Conservation (phyloP, 2,113 vertebrate species). For the Coreoperca whiteheadi region DNA sequence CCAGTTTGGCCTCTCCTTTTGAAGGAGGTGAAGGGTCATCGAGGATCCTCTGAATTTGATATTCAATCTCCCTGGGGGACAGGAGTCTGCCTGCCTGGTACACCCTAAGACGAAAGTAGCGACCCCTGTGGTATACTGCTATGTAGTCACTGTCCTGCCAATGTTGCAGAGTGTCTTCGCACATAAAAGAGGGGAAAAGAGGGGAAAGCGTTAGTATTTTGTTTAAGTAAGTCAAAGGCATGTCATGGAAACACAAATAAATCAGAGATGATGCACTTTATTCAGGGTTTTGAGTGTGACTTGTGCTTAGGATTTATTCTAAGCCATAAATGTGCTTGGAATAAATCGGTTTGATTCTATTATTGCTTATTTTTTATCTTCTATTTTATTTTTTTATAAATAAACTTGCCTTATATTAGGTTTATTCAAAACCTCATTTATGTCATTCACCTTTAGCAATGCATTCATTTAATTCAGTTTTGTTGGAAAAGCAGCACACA, state of each 20-base stretch:
- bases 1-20: constrained; percentile 88
- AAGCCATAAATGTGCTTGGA: no score
- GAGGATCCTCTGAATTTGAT: constrained; percentile 90
- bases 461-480: background rate
- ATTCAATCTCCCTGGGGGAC: constrained; percentile 88
- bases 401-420: no score
- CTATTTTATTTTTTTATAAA: no score
- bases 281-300: background rate
- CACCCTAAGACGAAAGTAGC: constrained; percentile 88
- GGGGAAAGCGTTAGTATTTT: background rate
- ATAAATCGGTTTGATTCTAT: no score
- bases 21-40: constrained; percentile 83
- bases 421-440: no score
- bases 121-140: constrained; percentile 89
- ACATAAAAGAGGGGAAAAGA: constrained; percentile 10
- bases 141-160: constrained; percentile 88
- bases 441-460: background rate
- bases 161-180: constrained; percentile 87
- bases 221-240: background rate
- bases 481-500: background rate
- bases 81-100: constrained; percentile 87
- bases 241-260: background rate
- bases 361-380: no score
- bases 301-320: no score
- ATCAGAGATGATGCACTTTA: background rate